phyloP scores from a whole-genome alignment of 2,797 vertebrate species.

The Catostomus latipinnis region DNA sequence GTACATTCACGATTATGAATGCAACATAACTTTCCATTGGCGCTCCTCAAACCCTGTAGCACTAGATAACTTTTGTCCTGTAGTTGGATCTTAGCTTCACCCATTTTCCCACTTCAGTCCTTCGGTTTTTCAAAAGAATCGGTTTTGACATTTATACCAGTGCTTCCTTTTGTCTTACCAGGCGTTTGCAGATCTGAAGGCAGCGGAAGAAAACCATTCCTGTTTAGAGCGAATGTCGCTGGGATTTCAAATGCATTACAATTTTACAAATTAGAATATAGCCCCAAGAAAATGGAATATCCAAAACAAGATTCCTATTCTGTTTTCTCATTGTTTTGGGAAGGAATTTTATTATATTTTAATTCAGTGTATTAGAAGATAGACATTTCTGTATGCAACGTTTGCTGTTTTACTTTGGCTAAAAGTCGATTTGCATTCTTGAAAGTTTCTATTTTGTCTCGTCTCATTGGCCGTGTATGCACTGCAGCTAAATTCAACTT shows the following conservation, averaged over 20 bases:
- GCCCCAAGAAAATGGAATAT: slow-evolving; percentile 29
- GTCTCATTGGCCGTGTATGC: slow-evolving; percentile 13
- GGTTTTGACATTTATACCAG: slow-evolving; percentile 61
- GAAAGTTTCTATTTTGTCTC: slow-evolving; percentile 18
- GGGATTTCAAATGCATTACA: slow-evolving; percentile 73
- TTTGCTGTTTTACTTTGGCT: slow-evolving; percentile 6
- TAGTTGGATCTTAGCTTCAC: slow-evolving; percentile 43
- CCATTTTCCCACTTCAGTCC: slow-evolving; percentile 28
- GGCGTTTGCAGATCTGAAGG: slow-evolving; percentile 82
- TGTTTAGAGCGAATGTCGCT: slow-evolving; percentile 66
- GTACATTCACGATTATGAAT: slow-evolving; percentile 45
- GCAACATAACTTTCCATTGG: slow-evolving; percentile 19
- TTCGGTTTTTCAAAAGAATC: slow-evolving; percentile 68
- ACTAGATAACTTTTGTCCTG: slow-evolving; percentile 39
- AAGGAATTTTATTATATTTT: slow-evolving; percentile 6
- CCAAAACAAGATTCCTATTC: slow-evolving; percentile 20
- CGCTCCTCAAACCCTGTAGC: slow-evolving; percentile 38
- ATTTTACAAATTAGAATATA: slow-evolving; percentile 56
- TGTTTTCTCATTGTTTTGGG: slow-evolving; percentile 4
- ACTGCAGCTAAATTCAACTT: slow-evolving; percentile 1
- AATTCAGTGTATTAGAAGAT: slow-evolving; percentile 17
- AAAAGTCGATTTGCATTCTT: neutral
- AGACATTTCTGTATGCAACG: neutral
- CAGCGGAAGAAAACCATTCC: slow-evolving; percentile 70
- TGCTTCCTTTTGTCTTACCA: slow-evolving; percentile 80